Evolutionary conservation across 2,113 vertebrate genomes (phyloP), one percentile per base, ranked within the genome.

Genomic region (Hypocryptadius cinnamomeus): DNA sequence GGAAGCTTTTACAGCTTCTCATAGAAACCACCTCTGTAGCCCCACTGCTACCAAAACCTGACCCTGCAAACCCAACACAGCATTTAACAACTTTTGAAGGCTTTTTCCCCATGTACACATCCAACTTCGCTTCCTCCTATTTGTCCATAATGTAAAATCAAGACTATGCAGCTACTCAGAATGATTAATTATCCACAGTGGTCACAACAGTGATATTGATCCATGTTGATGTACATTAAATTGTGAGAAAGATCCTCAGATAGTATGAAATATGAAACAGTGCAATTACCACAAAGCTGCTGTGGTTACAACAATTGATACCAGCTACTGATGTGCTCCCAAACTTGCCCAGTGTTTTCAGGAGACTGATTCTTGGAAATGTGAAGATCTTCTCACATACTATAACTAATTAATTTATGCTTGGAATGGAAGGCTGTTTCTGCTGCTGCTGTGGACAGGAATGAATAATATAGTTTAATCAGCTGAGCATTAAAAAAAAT

Each of bases 171-270:
- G 57, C 40, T 54, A 5, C 61, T 79, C 45, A 21, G 24, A 47
- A 8, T 8, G 9, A 56, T 56, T n/a, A 20, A 44, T 35, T 60
- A 42, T 5, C 27, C 35, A 13, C 30, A 23, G 47, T 8, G 20
- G 15, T 27, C 39, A 12, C 39, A 51, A 9, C 39, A n/a, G 19
- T 37, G 30, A 4, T 7, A 22, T 11, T 1, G 6, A 68, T 73
- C 50, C 47, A 3, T 10, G 31, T 1, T 50, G 48, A 28, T 0
- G 1, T 11, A 12, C 21, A 6, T 54, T 12, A 60, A 71, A 45
- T 15, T 11, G 35, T 17, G 13, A 81, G 44, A 47, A 70, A 71
- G 51, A 22, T 31, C 19, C 24, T 63, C 39, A 64, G 42, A 8
- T 23, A 33, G 14, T 16, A 6, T 5, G 54, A 35, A 54, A 23